Base-by-base conservation (phyloP, 37 sponge, comb jelly and placozoan genomes). In the Bolinopsis microptera region DNA sequence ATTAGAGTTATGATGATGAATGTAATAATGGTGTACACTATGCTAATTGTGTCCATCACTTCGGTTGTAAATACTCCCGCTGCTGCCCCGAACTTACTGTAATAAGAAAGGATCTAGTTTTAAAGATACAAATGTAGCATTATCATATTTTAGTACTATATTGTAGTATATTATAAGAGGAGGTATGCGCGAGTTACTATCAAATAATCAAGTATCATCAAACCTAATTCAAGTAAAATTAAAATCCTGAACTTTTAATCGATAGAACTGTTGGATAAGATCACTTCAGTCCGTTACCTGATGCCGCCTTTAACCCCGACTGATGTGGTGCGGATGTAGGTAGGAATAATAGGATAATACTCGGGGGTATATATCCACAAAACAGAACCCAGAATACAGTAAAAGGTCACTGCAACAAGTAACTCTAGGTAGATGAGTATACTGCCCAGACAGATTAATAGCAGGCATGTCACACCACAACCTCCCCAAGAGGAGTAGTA, bases 331-430 rank as follows among this genome's bases (percentile, higher is more conserved):
- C 75, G 26, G 3, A 72, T 72, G 75, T 72, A 72, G 26, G 75
- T 72, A n/a, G n/a, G n/a, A n/a, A n/a, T n/a, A n/a, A n/a, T n/a
- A n/a, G 75, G 75, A 72, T 72, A 72, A 72, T 72, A 72, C 75
- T 72, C 75, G 2, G 75, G 75, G 31, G 75, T 28, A n/a, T 72
- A 72, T 3, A 72, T 72, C 75, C 75, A 72, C 75, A 72, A 28
- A 3, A 28, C 75, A 21, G 75, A 8, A 28, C 18, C 18, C 2
- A 72, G 18, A 8, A 72, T 72, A 21, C 75, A 72, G 31, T 72
- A 72, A 21, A 72, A 28, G 18, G 75, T 72, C 75, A 72, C 3
- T 2, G 31, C 31, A 8, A 72, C 31, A 72, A 72, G 18, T 21
- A 72, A 28, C 26, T 72, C 75, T n/a, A 72, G 13, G 31, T 72